phyloP scores from a whole-genome alignment of 2,113 vertebrate species.

The Engystomops pustulosus region DNA sequence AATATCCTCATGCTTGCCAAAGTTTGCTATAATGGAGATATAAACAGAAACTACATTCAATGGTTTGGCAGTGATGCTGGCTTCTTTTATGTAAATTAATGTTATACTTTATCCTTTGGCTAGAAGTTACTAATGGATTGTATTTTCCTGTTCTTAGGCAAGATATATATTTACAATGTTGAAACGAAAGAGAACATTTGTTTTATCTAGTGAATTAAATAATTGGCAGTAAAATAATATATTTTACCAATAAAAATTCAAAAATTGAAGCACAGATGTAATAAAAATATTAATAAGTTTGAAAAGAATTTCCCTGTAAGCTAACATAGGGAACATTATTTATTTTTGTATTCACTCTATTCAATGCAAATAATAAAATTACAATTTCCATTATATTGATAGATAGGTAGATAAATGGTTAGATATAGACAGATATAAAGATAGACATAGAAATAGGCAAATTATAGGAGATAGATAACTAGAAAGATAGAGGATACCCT shows the following conservation, averaged over 20 bases:
- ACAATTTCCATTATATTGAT: background rate
- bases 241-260: background rate
- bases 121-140: conserved; percentile 33
- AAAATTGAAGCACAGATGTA: background rate
- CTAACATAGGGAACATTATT: background rate
- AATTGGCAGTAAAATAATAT: background rate
- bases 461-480: too few species aligned
- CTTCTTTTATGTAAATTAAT: conserved; percentile 74
- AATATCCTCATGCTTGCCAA: conserved; percentile 73
- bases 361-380: background rate
- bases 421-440: too few species aligned
- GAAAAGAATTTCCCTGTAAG: conserved; percentile 58
- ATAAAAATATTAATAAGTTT: conserved; percentile 8
- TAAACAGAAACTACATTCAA: conserved; percentile 78
- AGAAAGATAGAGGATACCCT: too few species aligned
- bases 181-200: conserved; percentile 43
- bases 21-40: conserved; percentile 81
- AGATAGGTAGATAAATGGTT: too few species aligned
- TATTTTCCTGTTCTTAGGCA: conserved; percentile 50
- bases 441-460: too few species aligned
- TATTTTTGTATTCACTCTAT: background rate
- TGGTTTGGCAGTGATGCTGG: conserved; percentile 86
- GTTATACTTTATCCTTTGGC: conserved; percentile 65
- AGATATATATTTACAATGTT: conserved; percentile 47
- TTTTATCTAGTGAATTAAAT: conserved; percentile 57